Evolutionary conservation across 2,113 vertebrate species (phyloP).

Genomic region (Oceanodroma tethys): DNA sequence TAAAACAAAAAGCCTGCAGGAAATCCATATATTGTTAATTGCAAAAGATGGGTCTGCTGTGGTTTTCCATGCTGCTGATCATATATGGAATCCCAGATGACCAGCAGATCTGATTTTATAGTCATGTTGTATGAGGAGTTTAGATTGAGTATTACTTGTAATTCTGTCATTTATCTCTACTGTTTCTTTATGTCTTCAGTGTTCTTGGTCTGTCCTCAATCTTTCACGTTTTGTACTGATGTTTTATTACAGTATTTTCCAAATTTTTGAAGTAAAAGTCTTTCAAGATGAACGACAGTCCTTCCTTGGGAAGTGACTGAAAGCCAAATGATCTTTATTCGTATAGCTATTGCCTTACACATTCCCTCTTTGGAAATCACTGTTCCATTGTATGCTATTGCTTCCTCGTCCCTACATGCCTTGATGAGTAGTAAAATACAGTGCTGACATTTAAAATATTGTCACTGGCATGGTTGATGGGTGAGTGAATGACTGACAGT

Average conservation of each 20-base stretch:
- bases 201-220: slow-evolving; percentile 24
- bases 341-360: background rate
- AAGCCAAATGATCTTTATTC: slow-evolving; percentile 16
- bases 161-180: slow-evolving; percentile 35
- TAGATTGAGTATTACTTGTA: background rate
- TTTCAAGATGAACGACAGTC: slow-evolving; percentile 12
- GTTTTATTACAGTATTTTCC: slow-evolving; percentile 22
- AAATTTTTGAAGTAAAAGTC: slow-evolving; percentile 2
- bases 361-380: slow-evolving; percentile 3
- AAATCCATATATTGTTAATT: background rate
- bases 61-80: background rate
- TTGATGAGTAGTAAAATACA: background rate
- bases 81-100: background rate
- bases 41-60: background rate
- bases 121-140: background rate
- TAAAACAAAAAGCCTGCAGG: background rate
- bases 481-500: background rate
- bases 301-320: background rate
- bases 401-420: background rate
- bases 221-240: slow-evolving; percentile 42
- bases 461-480: background rate
- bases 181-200: background rate
- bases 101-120: background rate
- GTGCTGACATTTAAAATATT: slow-evolving; percentile 2
- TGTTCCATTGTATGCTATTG: background rate